Conservation (phyloP, 2,797 vertebrate species). For the Lophotriccus pileatus region DNA sequence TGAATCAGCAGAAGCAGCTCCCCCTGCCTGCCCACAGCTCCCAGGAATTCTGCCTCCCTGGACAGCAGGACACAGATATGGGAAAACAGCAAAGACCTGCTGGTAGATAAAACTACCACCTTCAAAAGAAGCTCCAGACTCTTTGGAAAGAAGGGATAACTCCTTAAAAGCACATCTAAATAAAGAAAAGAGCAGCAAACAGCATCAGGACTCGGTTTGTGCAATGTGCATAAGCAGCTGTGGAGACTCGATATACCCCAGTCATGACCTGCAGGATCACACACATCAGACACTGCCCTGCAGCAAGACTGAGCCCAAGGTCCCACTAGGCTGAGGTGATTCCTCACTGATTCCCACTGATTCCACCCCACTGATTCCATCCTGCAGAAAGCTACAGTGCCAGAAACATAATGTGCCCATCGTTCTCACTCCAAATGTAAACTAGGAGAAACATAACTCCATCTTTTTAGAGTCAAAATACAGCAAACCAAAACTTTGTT, state of each 20-base stretch:
- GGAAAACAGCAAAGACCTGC: background rate
- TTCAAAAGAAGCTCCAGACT: background rate
- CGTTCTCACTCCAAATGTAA: background rate
- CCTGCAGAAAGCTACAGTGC: background rate
- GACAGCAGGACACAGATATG: background rate
- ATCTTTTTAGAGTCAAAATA: background rate
- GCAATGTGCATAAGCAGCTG: background rate
- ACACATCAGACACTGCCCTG: background rate
- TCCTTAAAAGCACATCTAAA: background rate
- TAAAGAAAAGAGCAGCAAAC: background rate
- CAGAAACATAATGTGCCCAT: background rate
- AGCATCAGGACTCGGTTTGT: background rate
- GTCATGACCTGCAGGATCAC: background rate
- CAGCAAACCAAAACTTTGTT: background rate
- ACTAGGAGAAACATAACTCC: background rate
- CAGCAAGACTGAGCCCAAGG: background rate
- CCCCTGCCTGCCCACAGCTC: background rate
- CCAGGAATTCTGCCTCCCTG: background rate
- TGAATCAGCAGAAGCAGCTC: background rate
- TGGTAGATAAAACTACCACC: background rate
- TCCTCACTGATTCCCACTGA: too few species aligned
- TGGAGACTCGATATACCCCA: rapidly evolving
- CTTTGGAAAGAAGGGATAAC: background rate
- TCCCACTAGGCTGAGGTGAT: background rate
- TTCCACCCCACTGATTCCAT: background rate